phyloP scores from a whole-genome alignment of 2,797 vertebrate species.

The Hyperoplus immaculatus region DNA sequence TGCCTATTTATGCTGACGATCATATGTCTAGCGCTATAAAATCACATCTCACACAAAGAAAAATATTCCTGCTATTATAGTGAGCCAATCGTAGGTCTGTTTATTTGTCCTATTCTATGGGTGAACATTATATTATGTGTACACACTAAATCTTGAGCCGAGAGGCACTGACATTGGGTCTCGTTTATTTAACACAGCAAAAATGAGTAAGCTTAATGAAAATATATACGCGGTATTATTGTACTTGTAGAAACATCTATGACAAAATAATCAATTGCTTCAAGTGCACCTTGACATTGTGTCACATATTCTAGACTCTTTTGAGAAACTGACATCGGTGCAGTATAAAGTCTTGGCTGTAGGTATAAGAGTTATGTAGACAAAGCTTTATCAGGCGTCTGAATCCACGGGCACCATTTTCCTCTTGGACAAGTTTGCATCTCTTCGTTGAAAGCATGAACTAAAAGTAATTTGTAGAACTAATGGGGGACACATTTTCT shows the following conservation, averaged over 20 bases:
- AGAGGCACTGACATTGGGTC: neutral
- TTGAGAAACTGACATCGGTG: neutral
- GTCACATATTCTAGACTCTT: neutral
- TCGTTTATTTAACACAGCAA: constrained; percentile 12
- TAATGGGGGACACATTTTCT: neutral
- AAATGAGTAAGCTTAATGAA: neutral
- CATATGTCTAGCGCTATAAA: constrained; percentile 32
- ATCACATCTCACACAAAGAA: constrained; percentile 19
- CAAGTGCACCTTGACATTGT: neutral
- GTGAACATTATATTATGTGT: neutral
- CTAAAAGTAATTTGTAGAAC: neutral
- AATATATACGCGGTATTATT: neutral
- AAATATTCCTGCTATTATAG: neutral
- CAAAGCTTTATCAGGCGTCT: neutral
- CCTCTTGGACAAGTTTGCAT: neutral
- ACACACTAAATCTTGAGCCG: neutral
- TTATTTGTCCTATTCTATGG: neutral
- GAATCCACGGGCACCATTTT: neutral
- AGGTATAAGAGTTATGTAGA: neutral
- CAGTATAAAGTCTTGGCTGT: neutral
- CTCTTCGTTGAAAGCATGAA: neutral
- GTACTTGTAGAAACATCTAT: neutral
- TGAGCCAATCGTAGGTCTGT: neutral
- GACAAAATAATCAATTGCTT: neutral
- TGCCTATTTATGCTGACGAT: constrained; percentile 41